Evolutionary conservation across 2,797 vertebrate genomes (phyloP).

Genomic region (Arrhamphus sclerolepis): DNA sequence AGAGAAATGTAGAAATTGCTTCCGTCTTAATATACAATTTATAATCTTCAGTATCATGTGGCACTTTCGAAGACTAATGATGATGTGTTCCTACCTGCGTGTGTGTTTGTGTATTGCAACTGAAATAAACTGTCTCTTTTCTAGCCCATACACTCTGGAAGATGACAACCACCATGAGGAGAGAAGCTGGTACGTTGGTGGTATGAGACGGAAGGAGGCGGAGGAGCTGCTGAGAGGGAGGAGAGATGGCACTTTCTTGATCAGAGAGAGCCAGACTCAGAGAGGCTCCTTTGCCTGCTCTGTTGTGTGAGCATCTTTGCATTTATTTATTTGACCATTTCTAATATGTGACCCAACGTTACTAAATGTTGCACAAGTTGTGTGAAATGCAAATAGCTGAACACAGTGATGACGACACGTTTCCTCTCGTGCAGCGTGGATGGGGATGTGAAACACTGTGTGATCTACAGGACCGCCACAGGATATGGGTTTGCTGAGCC

Average conservation of each 20-base stretch:
- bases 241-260: constrained; percentile 90
- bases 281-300: constrained; percentile 93
- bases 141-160: constrained; percentile 88
- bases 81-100: no score
- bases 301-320: constrained; percentile 86
- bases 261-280: constrained; percentile 91
- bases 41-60: no score
- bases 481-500: constrained; percentile 93
- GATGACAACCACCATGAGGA: constrained; percentile 87
- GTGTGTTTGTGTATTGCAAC: no score
- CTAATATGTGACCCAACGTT: neutral
- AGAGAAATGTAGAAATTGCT: no score
- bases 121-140: neutral
- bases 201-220: constrained; percentile 88
- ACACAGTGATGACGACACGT: no score
- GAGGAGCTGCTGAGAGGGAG: constrained; percentile 89
- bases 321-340: neutral
- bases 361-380: no score
- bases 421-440: constrained; percentile 80
- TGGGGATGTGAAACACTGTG: constrained; percentile 92
- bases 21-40: no score
- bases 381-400: no score
- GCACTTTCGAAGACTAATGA: no score
- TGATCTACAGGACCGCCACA: constrained; percentile 90
- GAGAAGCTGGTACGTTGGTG: constrained; percentile 90